Percentiles rank a stretch among this genome's conserved stretches.
Conservation (phyloP, 2,888 invertebrate species). For the Lathronympha strigana region DNA sequence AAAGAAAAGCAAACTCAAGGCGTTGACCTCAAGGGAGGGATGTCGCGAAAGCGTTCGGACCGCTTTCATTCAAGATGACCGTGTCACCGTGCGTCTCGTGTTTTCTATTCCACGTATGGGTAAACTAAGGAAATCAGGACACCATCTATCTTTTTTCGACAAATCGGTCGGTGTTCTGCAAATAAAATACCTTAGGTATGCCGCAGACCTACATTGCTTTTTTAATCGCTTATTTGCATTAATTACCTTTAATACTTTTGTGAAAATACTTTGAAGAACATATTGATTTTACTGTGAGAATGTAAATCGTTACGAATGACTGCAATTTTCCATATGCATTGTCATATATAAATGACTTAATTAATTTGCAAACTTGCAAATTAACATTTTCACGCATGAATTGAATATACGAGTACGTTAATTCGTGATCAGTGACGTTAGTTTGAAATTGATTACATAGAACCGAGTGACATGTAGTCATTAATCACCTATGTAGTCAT, state of each 20-base stretch:
- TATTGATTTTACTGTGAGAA: background rate
- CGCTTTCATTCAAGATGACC: constrained; percentile 41
- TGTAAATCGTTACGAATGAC: background rate
- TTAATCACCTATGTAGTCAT: background rate
- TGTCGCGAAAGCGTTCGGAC: constrained; percentile 41
- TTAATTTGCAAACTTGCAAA: constrained; percentile 12
- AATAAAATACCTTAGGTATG: background rate
- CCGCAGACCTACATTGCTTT: background rate
- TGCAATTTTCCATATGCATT: constrained; percentile 2
- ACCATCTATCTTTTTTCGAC: background rate
- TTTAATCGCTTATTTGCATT: background rate
- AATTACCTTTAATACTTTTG: background rate
- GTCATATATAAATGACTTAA: background rate
- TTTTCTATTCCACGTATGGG: constrained; percentile 38
- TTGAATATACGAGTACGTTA: constrained; percentile 17
- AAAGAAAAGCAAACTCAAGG: constrained; percentile 31
- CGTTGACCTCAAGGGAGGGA: constrained; percentile 37
- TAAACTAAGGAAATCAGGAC: constrained; percentile 7
- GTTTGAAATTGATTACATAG: constrained; percentile 22
- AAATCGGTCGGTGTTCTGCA: background rate
- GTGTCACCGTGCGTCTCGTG: constrained; percentile 34
- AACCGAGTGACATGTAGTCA: constrained; percentile 7
- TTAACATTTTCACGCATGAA: constrained; percentile 15
- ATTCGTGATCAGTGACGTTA: constrained; percentile 7
- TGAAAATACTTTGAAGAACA: background rate